Conservation (phyloP, 1,140 invertebrate genomes). For the Leguminivora glycinivorella region DNA sequence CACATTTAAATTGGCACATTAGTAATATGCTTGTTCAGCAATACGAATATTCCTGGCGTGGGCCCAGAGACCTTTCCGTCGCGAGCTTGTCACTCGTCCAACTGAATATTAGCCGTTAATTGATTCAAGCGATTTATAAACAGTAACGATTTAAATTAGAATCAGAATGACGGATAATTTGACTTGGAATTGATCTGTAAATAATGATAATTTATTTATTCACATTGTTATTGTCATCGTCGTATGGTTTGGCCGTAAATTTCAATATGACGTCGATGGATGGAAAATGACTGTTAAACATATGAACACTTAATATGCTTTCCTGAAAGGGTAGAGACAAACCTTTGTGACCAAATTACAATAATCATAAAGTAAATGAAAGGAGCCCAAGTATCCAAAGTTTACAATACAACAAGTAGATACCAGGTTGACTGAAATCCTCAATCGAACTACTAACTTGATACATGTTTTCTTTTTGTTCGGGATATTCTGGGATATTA, state of each 20-base stretch:
- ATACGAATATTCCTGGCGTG: conserved; percentile 8
- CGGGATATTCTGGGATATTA: no score
- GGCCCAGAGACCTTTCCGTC: conserved; percentile 25
- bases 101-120: conserved; percentile 21
- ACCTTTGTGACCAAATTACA: neutral
- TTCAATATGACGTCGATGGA: neutral
- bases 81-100: conserved; percentile 23
- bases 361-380: no score
- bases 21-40: neutral
- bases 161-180: conserved; percentile 23
- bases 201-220: neutral
- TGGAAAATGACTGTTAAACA: neutral
- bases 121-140: conserved; percentile 28
- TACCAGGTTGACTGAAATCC: no score
- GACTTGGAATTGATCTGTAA: conserved; percentile 15
- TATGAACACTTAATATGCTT: neutral
- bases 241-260: no score
- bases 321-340: neutral
- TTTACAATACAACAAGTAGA: no score
- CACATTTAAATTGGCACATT: neutral
- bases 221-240: neutral
- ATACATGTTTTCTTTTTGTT: no score
- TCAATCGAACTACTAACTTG: no score
- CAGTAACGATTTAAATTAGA: conserved; percentile 17
- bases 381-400: no score